A percentile compares a stretch with the other conserved stretches of the same genome.
Evolutionary conservation across 2,888 invertebrate genomes (phyloP).

Genomic region (Trichopoda pennipes): DNA sequence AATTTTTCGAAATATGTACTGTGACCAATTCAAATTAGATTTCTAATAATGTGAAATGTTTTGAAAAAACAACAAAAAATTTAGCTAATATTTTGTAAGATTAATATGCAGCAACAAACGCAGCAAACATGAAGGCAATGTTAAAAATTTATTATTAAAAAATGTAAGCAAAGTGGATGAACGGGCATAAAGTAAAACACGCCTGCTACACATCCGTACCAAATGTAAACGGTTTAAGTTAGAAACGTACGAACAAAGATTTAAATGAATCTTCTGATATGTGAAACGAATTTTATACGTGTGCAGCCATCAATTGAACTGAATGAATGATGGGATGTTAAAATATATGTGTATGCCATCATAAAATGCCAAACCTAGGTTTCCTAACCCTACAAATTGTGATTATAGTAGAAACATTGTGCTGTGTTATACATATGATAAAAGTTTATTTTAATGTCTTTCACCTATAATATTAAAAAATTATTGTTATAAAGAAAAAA

Average conservation of each 20-base stretch:
- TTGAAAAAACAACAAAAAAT: conserved; percentile 25
- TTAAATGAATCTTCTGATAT: conserved; percentile 62
- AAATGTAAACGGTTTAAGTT: conserved; percentile 64
- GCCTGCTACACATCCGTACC: conserved; percentile 53
- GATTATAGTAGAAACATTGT: conserved; percentile 32
- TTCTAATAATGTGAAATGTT: conserved; percentile 46
- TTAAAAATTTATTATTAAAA: conserved; percentile 41
- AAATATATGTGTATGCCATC: not conserved
- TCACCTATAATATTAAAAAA: conserved; percentile 29
- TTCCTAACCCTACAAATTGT: conserved; percentile 2
- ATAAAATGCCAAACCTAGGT: conserved; percentile 2
- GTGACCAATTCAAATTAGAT: conserved; percentile 68
- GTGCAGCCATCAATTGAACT: conserved; percentile 52
- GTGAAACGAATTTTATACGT: conserved; percentile 65
- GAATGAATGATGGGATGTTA: conserved; percentile 10
- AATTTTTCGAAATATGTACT: conserved; percentile 66
- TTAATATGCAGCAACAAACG: conserved; percentile 22
- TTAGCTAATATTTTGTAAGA: conserved; percentile 52
- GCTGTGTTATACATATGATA: conserved; percentile 43
- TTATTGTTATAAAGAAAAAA: conserved; percentile 22
- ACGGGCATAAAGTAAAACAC: conserved; percentile 41
- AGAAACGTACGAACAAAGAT: conserved; percentile 58
- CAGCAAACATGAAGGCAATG: conserved; percentile 2
- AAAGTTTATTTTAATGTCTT: conserved; percentile 54
- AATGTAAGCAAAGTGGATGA: conserved; percentile 18